These are phyloP conservation scores for Gasteruption jaculator DNA, from an alignment of 2,888 invertebrate genomes.

Conservation along the genomic window DNA sequence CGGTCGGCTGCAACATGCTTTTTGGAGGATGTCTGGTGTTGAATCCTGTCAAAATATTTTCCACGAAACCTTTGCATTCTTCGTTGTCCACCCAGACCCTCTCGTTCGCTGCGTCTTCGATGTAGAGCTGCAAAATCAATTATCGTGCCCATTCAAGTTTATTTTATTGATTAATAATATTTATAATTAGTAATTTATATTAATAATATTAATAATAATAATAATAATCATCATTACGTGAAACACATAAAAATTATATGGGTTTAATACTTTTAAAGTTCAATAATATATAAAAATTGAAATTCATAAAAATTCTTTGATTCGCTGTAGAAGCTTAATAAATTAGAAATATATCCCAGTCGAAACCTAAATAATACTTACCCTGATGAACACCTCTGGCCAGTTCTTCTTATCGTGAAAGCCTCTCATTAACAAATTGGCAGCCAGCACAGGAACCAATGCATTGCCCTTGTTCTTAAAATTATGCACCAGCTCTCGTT, in stretches of 20 bases:
- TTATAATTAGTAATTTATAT: conserved; percentile 5
- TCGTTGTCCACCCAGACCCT: conserved; percentile 91
- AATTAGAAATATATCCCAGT: conserved; percentile 4
- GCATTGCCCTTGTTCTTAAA: conserved; percentile 79
- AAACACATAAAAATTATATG: not conserved
- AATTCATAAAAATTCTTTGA: conserved; percentile 6
- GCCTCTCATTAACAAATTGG: conserved; percentile 78
- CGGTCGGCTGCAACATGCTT: conserved; percentile 64
- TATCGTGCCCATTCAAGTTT: not conserved
- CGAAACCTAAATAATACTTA: conserved; percentile 39
- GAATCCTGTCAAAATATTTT: conserved; percentile 84
- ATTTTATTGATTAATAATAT: conserved; percentile 2
- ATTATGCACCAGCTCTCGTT: conserved; percentile 66
- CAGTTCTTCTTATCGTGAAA: conserved; percentile 79
- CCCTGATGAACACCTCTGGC: conserved; percentile 90
- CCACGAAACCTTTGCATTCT: conserved; percentile 85
- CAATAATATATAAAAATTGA: conserved; percentile 7
- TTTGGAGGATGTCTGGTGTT: conserved; percentile 74
- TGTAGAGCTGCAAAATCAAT: conserved; percentile 68
- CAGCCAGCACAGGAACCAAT: conserved; percentile 74
- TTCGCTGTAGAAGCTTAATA: conserved; percentile 3
- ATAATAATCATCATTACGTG: not conserved
- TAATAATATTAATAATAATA: too few relatives aligned
- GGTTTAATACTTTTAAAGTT: too few relatives aligned
- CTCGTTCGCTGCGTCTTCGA: conserved; percentile 92